These are phyloP conservation scores for Calosoma granatense DNA, from an alignment of 1,140 invertebrate species.

Conservation along the genomic window DNA sequence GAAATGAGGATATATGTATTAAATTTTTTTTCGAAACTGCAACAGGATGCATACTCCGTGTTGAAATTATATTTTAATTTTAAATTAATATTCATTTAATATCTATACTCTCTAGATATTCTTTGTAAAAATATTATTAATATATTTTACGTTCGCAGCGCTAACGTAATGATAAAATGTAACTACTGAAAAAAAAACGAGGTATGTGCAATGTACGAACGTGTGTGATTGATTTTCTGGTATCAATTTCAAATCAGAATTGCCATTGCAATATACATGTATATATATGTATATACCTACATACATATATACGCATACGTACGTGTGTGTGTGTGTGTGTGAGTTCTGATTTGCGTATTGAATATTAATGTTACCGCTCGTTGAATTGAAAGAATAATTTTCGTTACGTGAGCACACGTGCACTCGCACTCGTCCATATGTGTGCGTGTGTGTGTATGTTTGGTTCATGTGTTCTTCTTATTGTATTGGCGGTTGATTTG, in stretches of 20 bases:
- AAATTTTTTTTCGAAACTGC: too few relatives aligned
- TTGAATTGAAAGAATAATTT: constrained; percentile 4
- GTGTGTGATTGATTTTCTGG: constrained; percentile 1
- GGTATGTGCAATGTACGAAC: background rate
- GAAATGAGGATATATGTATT: too few relatives aligned
- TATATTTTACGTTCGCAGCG: too few relatives aligned
- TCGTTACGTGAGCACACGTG: background rate
- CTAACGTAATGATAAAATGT: too few relatives aligned
- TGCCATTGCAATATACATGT: background rate
- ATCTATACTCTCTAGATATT: too few relatives aligned
- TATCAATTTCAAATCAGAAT: constrained; percentile 9
- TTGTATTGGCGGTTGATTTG: background rate
- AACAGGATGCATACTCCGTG: too few relatives aligned
- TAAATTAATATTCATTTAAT: too few relatives aligned
- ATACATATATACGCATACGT: background rate
- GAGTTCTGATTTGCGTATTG: constrained; percentile 2
- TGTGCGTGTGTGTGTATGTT: background rate
- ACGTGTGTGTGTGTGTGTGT: background rate
- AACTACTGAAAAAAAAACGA: too few relatives aligned
- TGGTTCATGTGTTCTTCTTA: background rate
- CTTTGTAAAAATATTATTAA: too few relatives aligned
- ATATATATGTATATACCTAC: background rate
- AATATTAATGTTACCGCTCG: background rate
- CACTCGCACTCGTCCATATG: background rate
- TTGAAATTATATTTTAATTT: too few relatives aligned